These are phyloP conservation scores for Musca vetustissima DNA, from an alignment of 1,140 invertebrate genomes.

Conservation along the genomic window DNA sequence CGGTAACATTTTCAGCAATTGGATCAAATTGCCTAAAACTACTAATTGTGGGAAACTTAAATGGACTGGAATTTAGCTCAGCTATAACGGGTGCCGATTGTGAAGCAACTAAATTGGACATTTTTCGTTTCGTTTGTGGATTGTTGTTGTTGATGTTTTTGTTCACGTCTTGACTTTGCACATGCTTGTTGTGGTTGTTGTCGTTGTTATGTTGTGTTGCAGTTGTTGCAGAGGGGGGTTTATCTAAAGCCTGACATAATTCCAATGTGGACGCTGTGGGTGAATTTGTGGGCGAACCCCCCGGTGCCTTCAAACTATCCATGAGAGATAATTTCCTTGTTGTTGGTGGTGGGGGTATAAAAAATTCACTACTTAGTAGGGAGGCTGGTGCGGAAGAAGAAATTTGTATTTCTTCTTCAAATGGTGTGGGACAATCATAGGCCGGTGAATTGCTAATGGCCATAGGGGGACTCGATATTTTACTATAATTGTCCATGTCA, in stretches of 20 bases:
- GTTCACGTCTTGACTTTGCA: background rate
- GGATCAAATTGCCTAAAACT: constrained; percentile 42
- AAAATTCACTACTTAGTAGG: constrained; percentile 41
- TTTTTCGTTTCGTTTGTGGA: background rate
- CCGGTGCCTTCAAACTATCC: background rate
- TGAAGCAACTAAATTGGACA: constrained; percentile 6
- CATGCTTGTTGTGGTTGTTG: constrained; percentile 16
- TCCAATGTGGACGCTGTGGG: constrained; percentile 46
- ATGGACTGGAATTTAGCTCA: constrained; percentile 35
- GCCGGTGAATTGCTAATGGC: background rate
- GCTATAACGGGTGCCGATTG: constrained; percentile 35
- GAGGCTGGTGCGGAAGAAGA: constrained; percentile 46
- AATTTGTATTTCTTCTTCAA: constrained; percentile 43
- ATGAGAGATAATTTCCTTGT: background rate
- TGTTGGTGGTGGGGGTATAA: background rate
- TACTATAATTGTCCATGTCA: background rate
- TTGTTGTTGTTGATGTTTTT: background rate
- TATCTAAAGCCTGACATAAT: constrained; percentile 41
- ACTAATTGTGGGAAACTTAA: constrained; percentile 35
- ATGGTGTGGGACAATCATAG: constrained; percentile 28
- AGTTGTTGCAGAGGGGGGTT: constrained; percentile 23
- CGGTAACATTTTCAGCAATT: constrained; percentile 35
- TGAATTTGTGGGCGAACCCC: constrained; percentile 34
- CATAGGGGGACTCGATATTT: background rate
- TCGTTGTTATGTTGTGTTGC: constrained; percentile 4